phyloP scores from a whole-genome alignment of 2,797 vertebrate species.

The Macrochelys suwanniensis region DNA sequence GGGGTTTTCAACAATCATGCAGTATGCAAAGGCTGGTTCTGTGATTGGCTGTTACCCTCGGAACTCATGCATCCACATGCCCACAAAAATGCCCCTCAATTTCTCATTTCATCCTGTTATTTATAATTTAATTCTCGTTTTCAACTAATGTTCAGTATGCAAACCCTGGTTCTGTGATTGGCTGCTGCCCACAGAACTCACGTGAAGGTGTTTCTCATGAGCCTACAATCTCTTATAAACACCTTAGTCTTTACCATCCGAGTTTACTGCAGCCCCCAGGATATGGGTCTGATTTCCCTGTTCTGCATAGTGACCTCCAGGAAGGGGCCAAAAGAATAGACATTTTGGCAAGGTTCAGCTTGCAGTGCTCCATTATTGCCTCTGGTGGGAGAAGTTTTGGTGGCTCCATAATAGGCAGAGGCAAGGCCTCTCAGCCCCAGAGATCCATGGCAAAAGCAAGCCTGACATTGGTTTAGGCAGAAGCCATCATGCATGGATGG shows the following conservation, averaged over 20 bases:
- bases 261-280: not conserved
- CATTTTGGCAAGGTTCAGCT: accelerated
- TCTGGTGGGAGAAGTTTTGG: not conserved
- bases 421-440: not conserved
- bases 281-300: not conserved
- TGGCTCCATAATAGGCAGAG: not conserved
- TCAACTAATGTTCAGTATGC: not conserved
- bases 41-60: not conserved
- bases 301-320: not conserved
- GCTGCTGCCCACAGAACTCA: not conserved
- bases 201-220: not conserved
- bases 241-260: not conserved
- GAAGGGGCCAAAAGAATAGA: not conserved
- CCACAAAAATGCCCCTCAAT: too few species aligned
- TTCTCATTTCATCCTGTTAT: too few species aligned
- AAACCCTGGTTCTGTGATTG: not conserved
- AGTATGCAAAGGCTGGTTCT: not conserved
- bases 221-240: not conserved
- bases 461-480: not conserved
- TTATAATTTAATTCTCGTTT: too few species aligned
- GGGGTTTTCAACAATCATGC: not conserved
- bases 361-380: not conserved
- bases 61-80: not conserved
- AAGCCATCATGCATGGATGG: not conserved
- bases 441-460: not conserved